These are phyloP conservation scores for Thereuonema tuberculata DNA, from an alignment of 1,140 invertebrate genomes.

Conservation along the genomic window DNA sequence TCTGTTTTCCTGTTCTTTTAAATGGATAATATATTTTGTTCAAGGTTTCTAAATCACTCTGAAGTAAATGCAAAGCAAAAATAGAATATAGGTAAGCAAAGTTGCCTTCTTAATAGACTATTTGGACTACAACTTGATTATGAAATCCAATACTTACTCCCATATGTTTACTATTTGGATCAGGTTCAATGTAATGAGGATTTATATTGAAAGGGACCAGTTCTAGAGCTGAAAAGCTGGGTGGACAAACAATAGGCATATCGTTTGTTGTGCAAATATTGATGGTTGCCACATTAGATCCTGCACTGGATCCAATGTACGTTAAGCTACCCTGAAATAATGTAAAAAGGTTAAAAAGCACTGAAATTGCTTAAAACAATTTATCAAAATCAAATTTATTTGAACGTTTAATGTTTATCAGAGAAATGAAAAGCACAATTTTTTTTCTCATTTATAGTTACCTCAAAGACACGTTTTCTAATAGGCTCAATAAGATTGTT, in stretches of 20 bases:
- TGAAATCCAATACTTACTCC: conserved; percentile 40
- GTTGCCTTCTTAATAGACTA: too few relatives aligned
- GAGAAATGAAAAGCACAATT: too few relatives aligned
- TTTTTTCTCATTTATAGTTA: too few relatives aligned
- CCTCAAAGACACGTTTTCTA: conserved; percentile 41
- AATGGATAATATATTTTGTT: too few relatives aligned
- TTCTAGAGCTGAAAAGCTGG: conserved; percentile 51
- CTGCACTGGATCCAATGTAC: conserved; percentile 67
- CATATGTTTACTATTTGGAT: conserved; percentile 47
- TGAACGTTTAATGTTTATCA: not conserved
- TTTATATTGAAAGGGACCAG: conserved; percentile 75
- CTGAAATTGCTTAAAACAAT: conserved; percentile 5
- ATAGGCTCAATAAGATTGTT: conserved; percentile 49
- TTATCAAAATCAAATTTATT: not conserved
- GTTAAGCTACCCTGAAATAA: conserved; percentile 42
- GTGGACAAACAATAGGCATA: conserved; percentile 68
- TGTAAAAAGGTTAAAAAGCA: conserved; percentile 17
- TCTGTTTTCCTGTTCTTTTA: too few relatives aligned
- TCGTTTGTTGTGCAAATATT: conserved; percentile 71
- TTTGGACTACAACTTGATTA: not conserved
- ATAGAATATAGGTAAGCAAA: too few relatives aligned
- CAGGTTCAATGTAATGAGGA: conserved; percentile 60
- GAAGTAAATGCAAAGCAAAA: too few relatives aligned
- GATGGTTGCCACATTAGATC: conserved; percentile 62
- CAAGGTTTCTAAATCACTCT: too few relatives aligned